Evolutionary conservation across 2,888 invertebrate species (phyloP).

Genomic region (Tethea ocularis): DNA sequence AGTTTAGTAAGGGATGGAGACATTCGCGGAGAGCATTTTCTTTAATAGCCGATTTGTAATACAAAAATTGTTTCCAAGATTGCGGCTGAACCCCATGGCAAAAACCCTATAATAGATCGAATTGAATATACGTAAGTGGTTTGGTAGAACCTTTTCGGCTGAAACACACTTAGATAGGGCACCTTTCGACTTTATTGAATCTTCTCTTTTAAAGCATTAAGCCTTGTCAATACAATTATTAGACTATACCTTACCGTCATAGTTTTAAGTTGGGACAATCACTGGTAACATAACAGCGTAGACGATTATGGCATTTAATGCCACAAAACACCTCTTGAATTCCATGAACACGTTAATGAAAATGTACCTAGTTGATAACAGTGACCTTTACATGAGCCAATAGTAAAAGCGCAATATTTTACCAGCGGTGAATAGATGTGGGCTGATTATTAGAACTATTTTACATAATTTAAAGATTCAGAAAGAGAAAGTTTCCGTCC

Average conservation of each 20-base stretch:
- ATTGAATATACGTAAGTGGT: slow-evolving; percentile 5
- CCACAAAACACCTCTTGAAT: background rate
- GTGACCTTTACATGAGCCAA: background rate
- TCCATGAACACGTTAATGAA: background rate
- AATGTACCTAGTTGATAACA: background rate
- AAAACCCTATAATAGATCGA: background rate
- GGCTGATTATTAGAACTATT: background rate
- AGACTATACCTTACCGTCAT: background rate
- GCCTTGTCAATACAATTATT: background rate
- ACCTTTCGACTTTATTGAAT: background rate
- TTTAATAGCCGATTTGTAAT: background rate
- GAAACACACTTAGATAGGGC: background rate
- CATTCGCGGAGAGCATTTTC: no score
- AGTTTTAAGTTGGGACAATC: no score
- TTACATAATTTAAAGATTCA: background rate
- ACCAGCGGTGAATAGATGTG: background rate
- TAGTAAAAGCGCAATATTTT: background rate
- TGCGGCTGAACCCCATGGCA: background rate
- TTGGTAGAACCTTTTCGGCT: background rate
- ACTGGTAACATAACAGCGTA: no score
- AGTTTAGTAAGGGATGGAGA: no score
- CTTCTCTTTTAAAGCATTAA: slow-evolving; percentile 1
- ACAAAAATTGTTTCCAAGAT: background rate
- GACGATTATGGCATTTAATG: no score
- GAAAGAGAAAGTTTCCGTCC: background rate